Base-by-base conservation (phyloP, 2,888 invertebrate species). In the Sepioteuthis lessoniana region DNA sequence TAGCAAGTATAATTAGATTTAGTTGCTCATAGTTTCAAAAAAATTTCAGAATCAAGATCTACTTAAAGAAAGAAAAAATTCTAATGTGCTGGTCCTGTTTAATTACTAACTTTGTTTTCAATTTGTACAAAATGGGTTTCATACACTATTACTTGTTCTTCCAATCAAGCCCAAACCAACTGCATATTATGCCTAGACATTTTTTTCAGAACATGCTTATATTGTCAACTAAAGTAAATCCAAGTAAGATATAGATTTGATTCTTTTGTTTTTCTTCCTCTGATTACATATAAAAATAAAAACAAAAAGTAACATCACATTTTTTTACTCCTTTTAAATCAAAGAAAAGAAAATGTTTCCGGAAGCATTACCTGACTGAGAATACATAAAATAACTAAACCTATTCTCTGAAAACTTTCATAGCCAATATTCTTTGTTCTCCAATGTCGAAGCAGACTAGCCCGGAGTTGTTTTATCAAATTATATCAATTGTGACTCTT, bases 401-500 rank as follows among this genome's bases (percentile, higher is more conserved):
- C 13, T 76, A n/a, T 76, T 76, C 25, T 19, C n/a, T 19, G n/a
- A 1, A n/a, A n/a, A n/a, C 76, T 76, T 76, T 76, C 76, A 76
- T n/a, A 76, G 76, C 76, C 76, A 76, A 76, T 76, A 76, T 19
- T 76, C 76, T 76, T 76, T 76, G 76, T 76, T 76, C 76, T 76
- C 76, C 76, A 76, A 76, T 35, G 76, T 76, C n/a, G 76, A 76
- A 76, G 76, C 76, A 76, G 76, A 76, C 76, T 76, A 16, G 76
- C 76, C 76, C 16, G 76, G 16, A 76, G 76, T 35, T 76, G 76
- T 76, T 76, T 76, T 76, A 76, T 76, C n/a, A 76, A 76, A 76
- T 76, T 76, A 76, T 76, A 76, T 35, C 76, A 76, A 76, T 76
- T 76, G 76, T 76, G 76, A 76, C 76, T 76, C 76, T 76, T 76